Evolutionary conservation across 2,888 invertebrate species (phyloP).

Genomic region (Ophioninae sp.): DNA sequence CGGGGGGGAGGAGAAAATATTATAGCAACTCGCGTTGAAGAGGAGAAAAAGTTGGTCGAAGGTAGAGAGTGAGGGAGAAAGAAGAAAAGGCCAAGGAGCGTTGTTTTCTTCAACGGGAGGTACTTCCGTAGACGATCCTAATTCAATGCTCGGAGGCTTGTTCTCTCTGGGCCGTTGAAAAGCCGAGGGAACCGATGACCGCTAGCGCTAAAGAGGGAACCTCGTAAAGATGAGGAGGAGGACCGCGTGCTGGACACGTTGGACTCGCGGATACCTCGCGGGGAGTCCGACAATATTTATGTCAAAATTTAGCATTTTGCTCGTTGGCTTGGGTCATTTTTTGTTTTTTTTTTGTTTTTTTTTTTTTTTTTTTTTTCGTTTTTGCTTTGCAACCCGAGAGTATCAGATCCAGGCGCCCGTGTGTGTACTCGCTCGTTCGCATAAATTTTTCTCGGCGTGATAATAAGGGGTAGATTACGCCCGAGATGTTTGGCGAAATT

Average conservation of each 20-base stretch:
- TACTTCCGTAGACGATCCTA: slow-evolving; percentile 34
- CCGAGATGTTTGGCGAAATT: background rate
- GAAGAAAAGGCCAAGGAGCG: slow-evolving; percentile 2
- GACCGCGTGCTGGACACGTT: slow-evolving; percentile 45
- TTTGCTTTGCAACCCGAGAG: background rate
- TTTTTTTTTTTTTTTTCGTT: background rate
- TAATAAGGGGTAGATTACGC: background rate
- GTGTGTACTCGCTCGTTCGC: background rate
- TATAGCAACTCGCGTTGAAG: slow-evolving; percentile 20
- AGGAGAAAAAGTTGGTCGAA: slow-evolving; percentile 24
- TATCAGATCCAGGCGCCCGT: background rate
- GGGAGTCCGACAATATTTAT: slow-evolving; percentile 67
- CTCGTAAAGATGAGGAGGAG: slow-evolving; percentile 67
- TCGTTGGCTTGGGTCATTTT: slow-evolving; percentile 1
- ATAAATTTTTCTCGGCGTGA: background rate
- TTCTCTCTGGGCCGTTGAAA: slow-evolving; percentile 22
- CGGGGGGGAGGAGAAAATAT: background rate
- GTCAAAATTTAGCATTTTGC: slow-evolving; percentile 70
- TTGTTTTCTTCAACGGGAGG: background rate
- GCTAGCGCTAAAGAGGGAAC: slow-evolving; percentile 17
- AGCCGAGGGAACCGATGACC: slow-evolving; percentile 15
- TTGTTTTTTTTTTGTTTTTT: background rate
- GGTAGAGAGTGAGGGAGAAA: background rate
- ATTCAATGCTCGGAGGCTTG: slow-evolving; percentile 39
- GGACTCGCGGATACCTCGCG: slow-evolving; percentile 58